phyloP scores from a whole-genome alignment of 2,797 vertebrate species.

The Amniataba percoides region DNA sequence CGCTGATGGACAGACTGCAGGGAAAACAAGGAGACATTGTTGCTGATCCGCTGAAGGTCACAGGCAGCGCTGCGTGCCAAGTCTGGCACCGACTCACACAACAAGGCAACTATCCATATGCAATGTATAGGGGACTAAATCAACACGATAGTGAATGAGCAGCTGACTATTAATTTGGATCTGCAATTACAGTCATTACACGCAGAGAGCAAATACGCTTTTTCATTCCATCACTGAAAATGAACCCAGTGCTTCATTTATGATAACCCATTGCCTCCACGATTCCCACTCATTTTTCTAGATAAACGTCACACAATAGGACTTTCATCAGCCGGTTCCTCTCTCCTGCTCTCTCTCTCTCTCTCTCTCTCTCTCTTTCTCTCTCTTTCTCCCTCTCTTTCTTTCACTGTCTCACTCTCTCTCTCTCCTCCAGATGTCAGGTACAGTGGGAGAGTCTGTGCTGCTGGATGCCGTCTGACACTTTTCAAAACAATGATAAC shows the following conservation, averaged over 20 bases:
- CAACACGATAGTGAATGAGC: constrained; percentile 54
- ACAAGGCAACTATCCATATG: constrained; percentile 73
- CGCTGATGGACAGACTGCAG: constrained; percentile 82
- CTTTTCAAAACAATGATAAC: constrained; percentile 86
- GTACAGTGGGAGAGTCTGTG: constrained; percentile 81
- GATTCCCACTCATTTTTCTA: constrained; percentile 68
- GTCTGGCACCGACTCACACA: constrained; percentile 81
- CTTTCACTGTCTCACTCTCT: neutral
- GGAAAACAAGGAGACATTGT: constrained; percentile 89
- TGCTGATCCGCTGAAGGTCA: constrained; percentile 87
- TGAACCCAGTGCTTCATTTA: constrained; percentile 45
- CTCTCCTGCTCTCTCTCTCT: constrained; percentile 15
- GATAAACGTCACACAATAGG: constrained; percentile 72
- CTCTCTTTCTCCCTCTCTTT: constrained; percentile 21
- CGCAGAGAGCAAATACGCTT: constrained; percentile 59
- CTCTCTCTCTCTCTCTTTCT: constrained; percentile 13
- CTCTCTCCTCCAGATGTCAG: constrained; percentile 83
- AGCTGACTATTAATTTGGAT: constrained; percentile 62
- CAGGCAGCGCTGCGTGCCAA: constrained; percentile 78
- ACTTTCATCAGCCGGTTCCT: constrained; percentile 63
- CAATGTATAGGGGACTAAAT: constrained; percentile 70
- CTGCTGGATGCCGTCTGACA: constrained; percentile 85
- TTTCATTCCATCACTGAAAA: constrained; percentile 66
- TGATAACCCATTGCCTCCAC: constrained; percentile 50
- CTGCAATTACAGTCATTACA: constrained; percentile 65